Conservation (phyloP, 2,113 vertebrate species). For the Dasyurus viverrinus region DNA sequence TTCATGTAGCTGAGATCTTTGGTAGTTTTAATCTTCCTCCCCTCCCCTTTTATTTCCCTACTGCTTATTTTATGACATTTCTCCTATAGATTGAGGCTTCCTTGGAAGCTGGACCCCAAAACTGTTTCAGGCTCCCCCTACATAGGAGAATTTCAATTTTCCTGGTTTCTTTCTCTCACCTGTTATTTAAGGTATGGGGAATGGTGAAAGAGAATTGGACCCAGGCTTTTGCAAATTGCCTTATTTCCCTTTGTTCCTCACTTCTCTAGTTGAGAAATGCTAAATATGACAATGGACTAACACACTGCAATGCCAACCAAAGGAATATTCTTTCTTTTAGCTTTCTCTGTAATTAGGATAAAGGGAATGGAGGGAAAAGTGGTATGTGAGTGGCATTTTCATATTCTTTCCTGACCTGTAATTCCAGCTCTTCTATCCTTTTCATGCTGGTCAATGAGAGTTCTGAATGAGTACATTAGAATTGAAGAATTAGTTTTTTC, state of each 20-base stretch:
- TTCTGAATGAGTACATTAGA: neutral
- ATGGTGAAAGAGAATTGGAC: neutral
- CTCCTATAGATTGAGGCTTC: neutral
- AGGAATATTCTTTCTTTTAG: neutral
- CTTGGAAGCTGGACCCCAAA: neutral
- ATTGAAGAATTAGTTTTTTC: neutral
- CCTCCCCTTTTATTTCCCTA: neutral
- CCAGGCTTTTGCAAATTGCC: neutral
- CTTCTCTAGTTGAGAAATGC: neutral
- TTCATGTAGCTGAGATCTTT: neutral
- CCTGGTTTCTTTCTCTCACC: neutral
- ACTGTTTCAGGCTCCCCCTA: neutral
- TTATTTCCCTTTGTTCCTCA: neutral
- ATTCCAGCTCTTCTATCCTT: neutral
- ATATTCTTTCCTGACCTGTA: neutral
- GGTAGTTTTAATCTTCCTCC: neutral
- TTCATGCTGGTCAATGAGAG: neutral
- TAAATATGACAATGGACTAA: neutral
- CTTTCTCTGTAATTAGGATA: neutral
- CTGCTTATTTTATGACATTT: neutral
- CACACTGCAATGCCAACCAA: neutral
- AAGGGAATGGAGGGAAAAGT: neutral
- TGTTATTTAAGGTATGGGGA: neutral
- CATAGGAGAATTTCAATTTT: neutral
- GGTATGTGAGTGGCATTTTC: neutral